phyloP scores from a whole-genome alignment of 2,113 vertebrate species.

The Silurus glanis region DNA sequence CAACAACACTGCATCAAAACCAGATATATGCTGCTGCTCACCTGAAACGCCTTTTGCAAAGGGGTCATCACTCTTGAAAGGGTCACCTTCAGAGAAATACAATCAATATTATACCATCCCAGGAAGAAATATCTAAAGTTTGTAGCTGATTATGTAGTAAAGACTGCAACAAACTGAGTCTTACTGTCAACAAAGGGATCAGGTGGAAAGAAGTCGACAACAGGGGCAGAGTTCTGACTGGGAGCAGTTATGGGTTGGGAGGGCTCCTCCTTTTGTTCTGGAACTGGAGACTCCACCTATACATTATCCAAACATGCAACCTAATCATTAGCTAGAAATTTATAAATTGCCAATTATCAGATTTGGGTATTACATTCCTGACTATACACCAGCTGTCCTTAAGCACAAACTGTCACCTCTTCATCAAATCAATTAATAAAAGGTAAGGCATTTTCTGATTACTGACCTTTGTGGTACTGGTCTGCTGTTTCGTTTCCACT shows the following conservation, averaged over 20 bases:
- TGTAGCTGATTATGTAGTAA: neutral
- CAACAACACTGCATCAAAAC: neutral
- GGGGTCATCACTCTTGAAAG: slow-evolving; percentile 90
- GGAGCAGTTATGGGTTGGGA: slow-evolving; percentile 61
- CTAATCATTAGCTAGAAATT: neutral
- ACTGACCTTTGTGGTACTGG: slow-evolving; percentile 62
- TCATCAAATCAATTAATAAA: neutral
- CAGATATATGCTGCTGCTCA: slow-evolving; percentile 60
- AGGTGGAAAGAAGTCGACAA: slow-evolving; percentile 89
- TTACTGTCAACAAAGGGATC: slow-evolving; percentile 95
- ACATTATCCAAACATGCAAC: neutral
- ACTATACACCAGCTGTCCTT: neutral
- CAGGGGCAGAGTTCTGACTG: slow-evolving; percentile 65
- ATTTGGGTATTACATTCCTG: neutral
- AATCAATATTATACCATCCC: neutral
- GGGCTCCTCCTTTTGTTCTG: slow-evolving; percentile 73
- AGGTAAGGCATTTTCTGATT: neutral
- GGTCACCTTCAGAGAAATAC: slow-evolving; percentile 76
- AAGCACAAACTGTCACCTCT: neutral
- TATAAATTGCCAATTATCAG: neutral
- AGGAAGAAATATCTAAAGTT: neutral
- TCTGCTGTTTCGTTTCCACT: slow-evolving; percentile 50
- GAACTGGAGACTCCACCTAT: slow-evolving; percentile 81
- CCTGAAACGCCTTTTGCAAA: slow-evolving; percentile 87
- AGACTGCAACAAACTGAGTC: slow-evolving; percentile 52